Conservation (phyloP, 1,140 invertebrate species). For the Neotoxoptera formosana region DNA sequence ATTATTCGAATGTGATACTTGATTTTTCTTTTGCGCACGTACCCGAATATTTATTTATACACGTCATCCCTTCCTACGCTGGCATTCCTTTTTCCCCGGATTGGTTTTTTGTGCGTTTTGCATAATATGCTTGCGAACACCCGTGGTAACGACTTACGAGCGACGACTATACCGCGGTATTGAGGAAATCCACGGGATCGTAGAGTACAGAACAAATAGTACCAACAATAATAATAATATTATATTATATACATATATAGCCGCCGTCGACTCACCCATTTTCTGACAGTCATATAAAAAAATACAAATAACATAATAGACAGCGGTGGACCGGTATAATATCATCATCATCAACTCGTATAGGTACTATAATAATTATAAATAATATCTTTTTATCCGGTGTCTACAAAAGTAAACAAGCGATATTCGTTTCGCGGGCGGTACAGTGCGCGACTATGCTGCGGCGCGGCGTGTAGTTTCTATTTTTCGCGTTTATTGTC, state of each 20-base stretch:
- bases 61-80: constrained; percentile 33
- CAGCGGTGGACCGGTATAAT: neutral
- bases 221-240: neutral
- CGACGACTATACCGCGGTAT: neutral
- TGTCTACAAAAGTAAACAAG: neutral
- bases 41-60: neutral
- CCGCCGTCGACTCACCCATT: neutral
- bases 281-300: neutral
- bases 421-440: neutral
- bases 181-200: neutral
- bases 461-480: neutral
- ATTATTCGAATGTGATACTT: neutral
- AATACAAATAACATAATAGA: neutral
- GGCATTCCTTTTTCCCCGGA: neutral
- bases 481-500: neutral
- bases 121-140: neutral
- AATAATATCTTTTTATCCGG: neutral
- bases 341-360: neutral
- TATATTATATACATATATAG: neutral
- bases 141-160: neutral
- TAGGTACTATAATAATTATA: neutral
- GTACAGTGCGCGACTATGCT: neutral
- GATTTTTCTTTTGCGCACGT: neutral
- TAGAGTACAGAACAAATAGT: neutral
- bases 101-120: neutral